Percentiles rank a stretch among this genome's conserved stretches.
These are phyloP conservation scores for Torymus texanus DNA, from an alignment of 2,888 invertebrate genomes.

Conservation along the genomic window DNA sequence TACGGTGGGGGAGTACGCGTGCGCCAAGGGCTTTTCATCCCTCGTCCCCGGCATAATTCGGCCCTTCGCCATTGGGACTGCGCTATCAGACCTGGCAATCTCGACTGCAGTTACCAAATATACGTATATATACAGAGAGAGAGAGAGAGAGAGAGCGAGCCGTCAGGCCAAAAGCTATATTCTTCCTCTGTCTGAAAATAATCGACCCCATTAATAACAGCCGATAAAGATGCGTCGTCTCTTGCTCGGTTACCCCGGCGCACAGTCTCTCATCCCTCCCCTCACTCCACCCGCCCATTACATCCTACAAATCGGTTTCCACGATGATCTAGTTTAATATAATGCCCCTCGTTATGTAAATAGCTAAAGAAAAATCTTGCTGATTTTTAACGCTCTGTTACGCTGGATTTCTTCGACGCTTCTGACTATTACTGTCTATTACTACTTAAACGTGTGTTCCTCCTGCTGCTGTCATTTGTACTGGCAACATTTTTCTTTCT, in stretches of 20 bases:
- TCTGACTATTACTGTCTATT: constrained; percentile 10
- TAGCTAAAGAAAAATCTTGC: background rate
- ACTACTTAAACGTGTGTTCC: constrained; percentile 3
- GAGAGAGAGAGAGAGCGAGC: background rate
- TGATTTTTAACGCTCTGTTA: constrained; percentile 10
- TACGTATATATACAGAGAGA: constrained; percentile 1
- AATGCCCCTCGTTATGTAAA: constrained; percentile 36
- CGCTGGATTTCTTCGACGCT: background rate
- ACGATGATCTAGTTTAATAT: constrained; percentile 19
- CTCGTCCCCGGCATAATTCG: constrained; percentile 31
- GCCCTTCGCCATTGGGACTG: constrained; percentile 12
- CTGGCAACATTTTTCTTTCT: too few relatives aligned
- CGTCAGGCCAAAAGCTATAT: constrained; percentile 10
- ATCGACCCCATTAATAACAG: constrained; percentile 40
- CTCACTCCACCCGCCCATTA: background rate
- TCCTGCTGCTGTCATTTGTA: background rate
- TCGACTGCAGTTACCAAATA: constrained; percentile 22
- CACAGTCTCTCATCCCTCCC: background rate
- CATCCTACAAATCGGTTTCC: constrained; percentile 33
- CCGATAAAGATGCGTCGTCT: constrained; percentile 28
- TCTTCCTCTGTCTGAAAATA: constrained; percentile 29
- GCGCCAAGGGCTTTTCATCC: constrained; percentile 36
- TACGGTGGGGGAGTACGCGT: background rate
- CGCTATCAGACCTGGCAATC: constrained; percentile 39
- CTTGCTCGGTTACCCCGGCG: background rate